Base-by-base conservation (phyloP, 2,113 vertebrate genomes). In the Plotosus lineatus region DNA sequence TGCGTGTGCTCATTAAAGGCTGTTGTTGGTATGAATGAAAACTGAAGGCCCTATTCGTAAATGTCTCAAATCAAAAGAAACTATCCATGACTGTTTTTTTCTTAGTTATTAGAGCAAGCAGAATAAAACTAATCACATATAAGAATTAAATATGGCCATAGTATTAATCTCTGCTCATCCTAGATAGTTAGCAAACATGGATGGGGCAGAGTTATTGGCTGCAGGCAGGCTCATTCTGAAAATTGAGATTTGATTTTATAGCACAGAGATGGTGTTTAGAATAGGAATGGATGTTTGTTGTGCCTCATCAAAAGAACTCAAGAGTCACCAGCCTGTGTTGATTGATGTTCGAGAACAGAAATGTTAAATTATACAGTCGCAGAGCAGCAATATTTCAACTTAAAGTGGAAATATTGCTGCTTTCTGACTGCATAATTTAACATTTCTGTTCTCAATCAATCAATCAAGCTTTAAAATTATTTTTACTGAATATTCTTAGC, bases 351-450 rank as follows among this genome's bases (percentile, higher is more conserved):
- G 10, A 61, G 56, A 58, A 61, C 23, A 19, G 12, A 44, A 38
- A 15, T 74, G 21, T 75, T 75, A 0, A 61, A 74, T 80, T 80
- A 74, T 51, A 36, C 69, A 51, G 60, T 40, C 58, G 50, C 40
- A 36, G 40, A 48, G 26, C 23, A 26, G 76, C 44, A 8, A 31
- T 33, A 63, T 44, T 46, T 77, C 53, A 26, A 40, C 8, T 33
- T 72, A 23, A 42, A 72, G 23, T n/a, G n/a, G n/a, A n/a, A n/a
- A n/a, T n/a, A n/a, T n/a, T n/a, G n/a, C n/a, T n/a, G n/a, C n/a
- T n/a, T n/a, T n/a, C n/a, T n/a, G n/a, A n/a, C n/a, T n/a, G n/a
- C n/a, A n/a, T n/a, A n/a, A n/a, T n/a, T n/a, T n/a, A n/a, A n/a
- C n/a, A n/a, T n/a, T n/a, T n/a, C n/a, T n/a, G n/a, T n/a, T n/a